Evolutionary conservation across 2,113 vertebrate species (phyloP).

Genomic region (Vicugna pacos): DNA sequence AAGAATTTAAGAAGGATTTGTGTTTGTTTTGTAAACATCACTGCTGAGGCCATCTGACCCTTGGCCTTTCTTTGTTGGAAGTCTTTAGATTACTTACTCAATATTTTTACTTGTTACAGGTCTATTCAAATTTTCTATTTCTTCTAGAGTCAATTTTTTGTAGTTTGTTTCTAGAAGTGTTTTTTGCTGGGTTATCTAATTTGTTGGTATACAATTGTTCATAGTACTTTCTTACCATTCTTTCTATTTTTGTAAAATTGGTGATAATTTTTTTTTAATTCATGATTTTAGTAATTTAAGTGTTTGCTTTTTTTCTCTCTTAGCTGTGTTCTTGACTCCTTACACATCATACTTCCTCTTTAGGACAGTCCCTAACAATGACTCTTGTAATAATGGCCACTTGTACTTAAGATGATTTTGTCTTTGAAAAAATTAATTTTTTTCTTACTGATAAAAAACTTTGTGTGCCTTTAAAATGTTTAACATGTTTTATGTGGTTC

Average conservation of each 20-base stretch:
- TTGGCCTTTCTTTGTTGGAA: neutral
- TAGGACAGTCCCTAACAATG: neutral
- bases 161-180: neutral
- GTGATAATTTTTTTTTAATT: neutral
- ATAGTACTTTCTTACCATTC: neutral
- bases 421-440: neutral
- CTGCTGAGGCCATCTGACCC: neutral
- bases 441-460: neutral
- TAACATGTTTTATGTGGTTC: neutral
- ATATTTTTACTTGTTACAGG: neutral
- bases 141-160: neutral
- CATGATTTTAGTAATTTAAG: neutral
- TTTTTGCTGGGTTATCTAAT: neutral
- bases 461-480: slow-evolving; percentile 14
- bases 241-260: neutral
- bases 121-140: neutral
- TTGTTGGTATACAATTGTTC: neutral
- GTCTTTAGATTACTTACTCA: neutral
- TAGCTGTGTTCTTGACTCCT: neutral
- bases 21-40: neutral
- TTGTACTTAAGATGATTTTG: neutral
- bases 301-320: neutral
- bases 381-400: neutral
- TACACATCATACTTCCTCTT: neutral
- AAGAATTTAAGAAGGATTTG: neutral